These are phyloP conservation scores for Oncorhynchus keta DNA, from an alignment of 2,113 vertebrate genomes.

Conservation along the genomic window DNA sequence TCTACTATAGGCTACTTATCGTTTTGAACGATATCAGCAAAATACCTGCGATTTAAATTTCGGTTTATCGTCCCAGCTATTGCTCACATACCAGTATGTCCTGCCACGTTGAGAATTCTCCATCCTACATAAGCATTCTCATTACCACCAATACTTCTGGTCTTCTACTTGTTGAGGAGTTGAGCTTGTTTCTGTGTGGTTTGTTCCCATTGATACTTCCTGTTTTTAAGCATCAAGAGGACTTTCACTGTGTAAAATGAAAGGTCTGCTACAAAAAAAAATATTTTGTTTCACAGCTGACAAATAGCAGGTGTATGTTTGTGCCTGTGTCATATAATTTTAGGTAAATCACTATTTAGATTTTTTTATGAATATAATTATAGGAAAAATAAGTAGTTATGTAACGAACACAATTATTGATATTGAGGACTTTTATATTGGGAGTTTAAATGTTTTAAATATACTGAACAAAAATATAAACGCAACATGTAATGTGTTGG, in stretches of 20 bases:
- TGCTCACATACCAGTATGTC: neutral
- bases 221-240: neutral
- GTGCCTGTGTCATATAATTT: constrained; percentile 13
- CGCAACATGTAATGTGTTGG: no score
- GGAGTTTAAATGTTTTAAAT: neutral
- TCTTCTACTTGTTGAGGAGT: constrained; percentile 4
- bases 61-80: neutral
- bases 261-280: constrained; percentile 1
- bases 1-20: no score
- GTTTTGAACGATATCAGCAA: no score
- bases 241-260: constrained; percentile 8
- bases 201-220: constrained; percentile 21
- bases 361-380: constrained; percentile 23
- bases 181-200: constrained; percentile 6
- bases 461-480: neutral
- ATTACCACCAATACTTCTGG: constrained; percentile 14
- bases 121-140: neutral
- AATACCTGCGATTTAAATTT: neutral
- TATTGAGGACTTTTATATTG: constrained; percentile 24
- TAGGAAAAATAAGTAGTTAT: constrained; percentile 25
- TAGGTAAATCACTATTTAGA: constrained; percentile 29
- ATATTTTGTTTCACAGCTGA: constrained; percentile 8
- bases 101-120: neutral
- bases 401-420: constrained; percentile 20
- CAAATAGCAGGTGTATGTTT: constrained; percentile 7